These are phyloP conservation scores for Ptiloglossa arizonensis DNA, from an alignment of 1,140 invertebrate species.

Conservation along the genomic window DNA sequence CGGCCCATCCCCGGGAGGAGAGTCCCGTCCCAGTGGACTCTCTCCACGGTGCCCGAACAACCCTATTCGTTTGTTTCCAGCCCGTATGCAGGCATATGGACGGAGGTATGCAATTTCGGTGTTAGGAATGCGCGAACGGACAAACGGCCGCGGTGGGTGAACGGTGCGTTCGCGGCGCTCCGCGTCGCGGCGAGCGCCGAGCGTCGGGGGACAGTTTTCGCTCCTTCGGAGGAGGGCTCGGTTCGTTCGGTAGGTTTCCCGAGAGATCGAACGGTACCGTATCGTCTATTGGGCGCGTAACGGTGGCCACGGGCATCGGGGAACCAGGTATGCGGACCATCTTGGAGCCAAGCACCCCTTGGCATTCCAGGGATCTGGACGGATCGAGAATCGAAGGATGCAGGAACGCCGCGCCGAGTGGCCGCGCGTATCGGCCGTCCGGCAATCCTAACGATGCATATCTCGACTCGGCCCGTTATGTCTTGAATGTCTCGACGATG, in stretches of 20 bases:
- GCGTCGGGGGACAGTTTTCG: not conserved
- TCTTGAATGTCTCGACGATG: conserved; percentile 76
- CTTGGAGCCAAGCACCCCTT: conserved; percentile 67
- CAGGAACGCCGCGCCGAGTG: conserved; percentile 61
- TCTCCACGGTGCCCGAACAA: conserved; percentile 58
- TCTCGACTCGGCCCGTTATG: conserved; percentile 75
- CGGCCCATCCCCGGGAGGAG: not conserved
- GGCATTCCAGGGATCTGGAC: conserved; percentile 64
- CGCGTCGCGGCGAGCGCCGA: no score
- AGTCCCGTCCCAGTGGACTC: conserved; percentile 49
- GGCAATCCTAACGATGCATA: conserved; percentile 78
- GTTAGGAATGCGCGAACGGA: conserved; percentile 57
- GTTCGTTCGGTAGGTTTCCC: no score
- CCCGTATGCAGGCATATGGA: conserved; percentile 49
- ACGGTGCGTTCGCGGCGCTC: conserved; percentile 8
- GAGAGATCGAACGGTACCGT: not conserved
- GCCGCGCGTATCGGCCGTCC: conserved; percentile 62
- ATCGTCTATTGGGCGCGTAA: not conserved
- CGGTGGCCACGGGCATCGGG: not conserved
- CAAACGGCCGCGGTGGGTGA: not conserved
- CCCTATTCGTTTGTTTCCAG: conserved; percentile 70
- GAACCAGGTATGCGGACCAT: conserved; percentile 66
- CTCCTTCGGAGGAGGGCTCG: not conserved
- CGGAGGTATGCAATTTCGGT: conserved; percentile 67
- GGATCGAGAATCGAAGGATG: conserved; percentile 63